phyloP scores from a whole-genome alignment of 2,113 vertebrate genomes.

The Cardinalis cardinalis region DNA sequence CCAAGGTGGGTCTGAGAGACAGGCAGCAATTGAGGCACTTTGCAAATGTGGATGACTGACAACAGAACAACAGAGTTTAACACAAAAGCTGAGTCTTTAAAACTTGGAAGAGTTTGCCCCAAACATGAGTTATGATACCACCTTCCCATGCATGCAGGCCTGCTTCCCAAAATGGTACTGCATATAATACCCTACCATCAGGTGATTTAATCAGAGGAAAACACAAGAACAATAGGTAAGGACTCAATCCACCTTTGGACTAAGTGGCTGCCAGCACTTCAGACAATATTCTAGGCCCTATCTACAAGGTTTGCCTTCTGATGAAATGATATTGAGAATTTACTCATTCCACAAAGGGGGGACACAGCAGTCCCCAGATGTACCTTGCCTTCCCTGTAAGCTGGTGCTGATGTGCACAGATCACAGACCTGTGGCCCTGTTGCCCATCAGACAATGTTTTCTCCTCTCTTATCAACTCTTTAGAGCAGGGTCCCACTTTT shows the following conservation, averaged over 20 bases:
- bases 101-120: background rate
- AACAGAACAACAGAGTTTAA: background rate
- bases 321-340: accelerated
- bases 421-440: background rate
- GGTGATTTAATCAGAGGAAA: background rate
- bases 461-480: background rate
- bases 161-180: background rate
- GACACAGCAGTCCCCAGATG: accelerated
- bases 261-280: background rate
- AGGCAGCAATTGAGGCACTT: background rate
- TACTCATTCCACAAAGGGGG: background rate
- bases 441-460: background rate
- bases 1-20: background rate
- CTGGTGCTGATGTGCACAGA: background rate
- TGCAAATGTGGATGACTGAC: background rate
- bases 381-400: background rate
- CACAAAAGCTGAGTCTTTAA: background rate
- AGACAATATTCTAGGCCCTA: background rate
- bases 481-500: background rate
- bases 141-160: background rate
- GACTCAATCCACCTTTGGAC: background rate
- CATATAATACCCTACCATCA: background rate
- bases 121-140: background rate
- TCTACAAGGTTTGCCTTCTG: background rate
- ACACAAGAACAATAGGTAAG: background rate